Evolutionary conservation across 2,888 invertebrate genomes (phyloP).

Genomic region (Lamellibrachia columna): DNA sequence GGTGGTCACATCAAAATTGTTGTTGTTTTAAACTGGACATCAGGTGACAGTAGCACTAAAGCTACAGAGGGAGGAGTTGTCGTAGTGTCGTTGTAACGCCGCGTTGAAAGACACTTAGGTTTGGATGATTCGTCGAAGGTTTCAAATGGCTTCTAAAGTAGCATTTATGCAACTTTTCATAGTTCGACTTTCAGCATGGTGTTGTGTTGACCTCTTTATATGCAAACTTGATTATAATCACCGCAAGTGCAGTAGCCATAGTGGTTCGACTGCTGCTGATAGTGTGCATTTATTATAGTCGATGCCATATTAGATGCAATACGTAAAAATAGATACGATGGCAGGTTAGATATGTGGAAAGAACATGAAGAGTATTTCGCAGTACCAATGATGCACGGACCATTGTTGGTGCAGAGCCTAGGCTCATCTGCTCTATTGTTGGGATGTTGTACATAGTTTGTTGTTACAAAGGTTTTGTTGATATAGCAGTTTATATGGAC

Average conservation of each 20-base stretch:
- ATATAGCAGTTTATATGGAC: conserved; percentile 12
- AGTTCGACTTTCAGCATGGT: conserved; percentile 2
- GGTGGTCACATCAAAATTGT: not conserved
- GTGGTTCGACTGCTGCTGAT: not conserved
- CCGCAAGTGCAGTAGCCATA: not conserved
- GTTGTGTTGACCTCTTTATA: not conserved
- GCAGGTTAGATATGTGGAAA: not conserved
- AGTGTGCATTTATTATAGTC: not conserved
- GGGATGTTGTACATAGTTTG: conserved; percentile 16
- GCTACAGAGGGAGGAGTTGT: not conserved
- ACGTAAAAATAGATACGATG: not conserved
- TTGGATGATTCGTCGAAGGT: not conserved
- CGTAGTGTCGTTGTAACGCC: not conserved
- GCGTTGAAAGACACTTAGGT: not conserved
- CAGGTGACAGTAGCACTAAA: not conserved
- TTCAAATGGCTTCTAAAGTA: not conserved
- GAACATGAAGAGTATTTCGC: not conserved
- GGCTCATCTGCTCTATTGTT: not conserved
- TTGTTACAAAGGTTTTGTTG: conserved; percentile 16
- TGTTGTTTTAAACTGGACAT: not conserved
- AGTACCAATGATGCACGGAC: not conserved
- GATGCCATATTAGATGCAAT: conserved; percentile 12
- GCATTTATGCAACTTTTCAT: not conserved
- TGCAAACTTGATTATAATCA: not conserved
- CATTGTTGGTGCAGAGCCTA: not conserved